Conservation (phyloP, 1,140 invertebrate species). For the Galleria mellonella region DNA sequence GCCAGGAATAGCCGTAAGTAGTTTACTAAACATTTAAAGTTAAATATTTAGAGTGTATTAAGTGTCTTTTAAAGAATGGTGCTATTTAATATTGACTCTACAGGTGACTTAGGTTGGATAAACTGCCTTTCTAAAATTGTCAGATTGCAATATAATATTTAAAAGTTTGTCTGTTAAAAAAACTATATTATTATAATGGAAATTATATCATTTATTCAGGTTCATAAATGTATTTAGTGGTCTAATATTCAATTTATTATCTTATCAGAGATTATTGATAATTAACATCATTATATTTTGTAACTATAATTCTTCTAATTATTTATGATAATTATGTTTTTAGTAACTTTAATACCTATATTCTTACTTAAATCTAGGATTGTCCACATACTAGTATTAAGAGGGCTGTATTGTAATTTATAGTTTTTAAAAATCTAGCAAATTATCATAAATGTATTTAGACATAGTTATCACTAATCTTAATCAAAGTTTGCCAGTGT, state of each 20-base stretch:
- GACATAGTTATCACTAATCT: slow-evolving; percentile 2
- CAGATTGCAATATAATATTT: slow-evolving; percentile 12
- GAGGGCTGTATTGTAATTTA: too few species aligned
- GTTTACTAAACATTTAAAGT: slow-evolving; percentile 19
- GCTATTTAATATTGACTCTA: slow-evolving; percentile 11
- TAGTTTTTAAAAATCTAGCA: too few species aligned
- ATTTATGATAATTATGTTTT: too few species aligned
- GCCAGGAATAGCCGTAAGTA: slow-evolving; percentile 54
- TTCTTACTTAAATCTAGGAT: too few species aligned
- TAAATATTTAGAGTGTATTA: slow-evolving; percentile 13
- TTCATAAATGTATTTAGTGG: background rate
- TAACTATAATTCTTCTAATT: too few species aligned
- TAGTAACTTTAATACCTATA: too few species aligned
- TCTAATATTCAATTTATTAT: slow-evolving; percentile 19
- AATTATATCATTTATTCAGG: too few species aligned
- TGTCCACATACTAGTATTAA: too few species aligned
- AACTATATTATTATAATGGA: too few species aligned
- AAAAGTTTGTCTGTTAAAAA: too few species aligned
- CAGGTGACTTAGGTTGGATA: slow-evolving; percentile 10
- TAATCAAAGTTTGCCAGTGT: background rate
- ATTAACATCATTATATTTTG: slow-evolving; percentile 33
- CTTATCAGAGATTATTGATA: slow-evolving; percentile 29
- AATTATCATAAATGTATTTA: background rate
- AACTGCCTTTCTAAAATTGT: slow-evolving; percentile 40
- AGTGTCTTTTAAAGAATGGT: slow-evolving; percentile 3